phyloP scores from a whole-genome alignment of 2,113 vertebrate species.

The Calidris pygmaea region DNA sequence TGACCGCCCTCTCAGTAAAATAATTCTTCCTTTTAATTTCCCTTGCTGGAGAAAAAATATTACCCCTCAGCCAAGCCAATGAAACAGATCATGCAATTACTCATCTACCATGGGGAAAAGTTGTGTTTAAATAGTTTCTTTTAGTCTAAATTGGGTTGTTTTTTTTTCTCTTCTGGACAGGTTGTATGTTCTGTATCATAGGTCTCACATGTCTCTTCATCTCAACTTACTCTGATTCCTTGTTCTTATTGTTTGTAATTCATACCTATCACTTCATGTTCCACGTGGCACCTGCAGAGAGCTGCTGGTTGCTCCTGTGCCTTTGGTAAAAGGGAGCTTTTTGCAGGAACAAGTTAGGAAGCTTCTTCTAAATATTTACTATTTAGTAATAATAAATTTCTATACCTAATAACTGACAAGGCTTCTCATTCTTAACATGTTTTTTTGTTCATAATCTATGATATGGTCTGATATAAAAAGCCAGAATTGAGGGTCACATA shows the following conservation, averaged over 20 bases:
- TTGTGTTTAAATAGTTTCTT: not conserved
- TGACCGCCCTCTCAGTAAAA: too few species aligned
- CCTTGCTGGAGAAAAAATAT: not conserved
- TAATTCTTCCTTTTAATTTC: too few species aligned
- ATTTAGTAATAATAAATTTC: not conserved
- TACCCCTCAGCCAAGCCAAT: not conserved
- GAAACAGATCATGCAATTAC: not conserved
- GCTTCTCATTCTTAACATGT: not conserved
- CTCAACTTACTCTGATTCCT: fast-evolving
- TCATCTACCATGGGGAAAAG: not conserved
- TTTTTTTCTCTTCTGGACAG: not conserved
- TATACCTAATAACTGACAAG: not conserved
- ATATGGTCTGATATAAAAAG: not conserved
- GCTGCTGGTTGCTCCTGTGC: not conserved
- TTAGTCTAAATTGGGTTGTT: not conserved
- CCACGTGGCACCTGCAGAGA: not conserved
- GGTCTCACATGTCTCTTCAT: not conserved
- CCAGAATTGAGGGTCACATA: not conserved
- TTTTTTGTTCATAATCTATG: not conserved
- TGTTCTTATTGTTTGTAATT: not conserved
- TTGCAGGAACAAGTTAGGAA: not conserved
- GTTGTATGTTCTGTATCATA: not conserved
- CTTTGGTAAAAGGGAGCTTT: not conserved
- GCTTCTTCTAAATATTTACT: not conserved
- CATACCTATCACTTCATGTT: not conserved